Base-by-base conservation (phyloP, 2,888 invertebrate genomes). In the Nymphalis c-album region DNA sequence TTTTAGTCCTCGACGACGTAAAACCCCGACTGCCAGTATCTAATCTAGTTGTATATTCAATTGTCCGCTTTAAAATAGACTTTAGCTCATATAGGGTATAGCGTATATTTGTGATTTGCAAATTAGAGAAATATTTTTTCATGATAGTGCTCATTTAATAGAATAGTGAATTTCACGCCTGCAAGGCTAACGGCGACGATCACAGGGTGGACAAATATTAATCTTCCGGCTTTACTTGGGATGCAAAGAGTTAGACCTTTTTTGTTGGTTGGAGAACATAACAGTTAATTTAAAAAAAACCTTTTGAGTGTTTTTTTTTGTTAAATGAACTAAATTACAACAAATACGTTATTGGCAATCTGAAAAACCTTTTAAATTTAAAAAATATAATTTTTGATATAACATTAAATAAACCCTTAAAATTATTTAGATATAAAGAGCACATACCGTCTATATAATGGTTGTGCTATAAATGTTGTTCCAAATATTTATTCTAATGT, bases 61-160 rank as follows among this genome's bases (percentile, higher is more conserved):
- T 67, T 72, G 71, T 69, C 74, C 65, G 77, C 77, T 76, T 77
- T 69, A 74, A 69, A 50, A 82, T 83, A 85, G 78, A 74, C 75
- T 70, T 72, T 79, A 83, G 81, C 78, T 87, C 88, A 88, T 87
- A 81, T 90, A 90, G 87, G 18, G 81, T 79, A 82, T 80, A 83
- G 76, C 76, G 71, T 74, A 78, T 82, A 88, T 85, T 85, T 87
- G 85, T 84, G 82, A 86, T 89, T 87, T 84, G 87, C 90, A 86
- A 82, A 86, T 86, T 89, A 88, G 85, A 85, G 78, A 85, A 82
- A 85, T 90, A 90, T 90, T 90, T 91, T 91, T 91, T 88, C 87
- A 90, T 82, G 75, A 79, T 87, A 88, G 85, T 85, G 88, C 86
- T 88, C 84, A 86, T 86, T 85, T 60, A 66, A 60, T 71, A 71